Conservation (phyloP, 1,140 invertebrate genomes). For the Polypedilum pembai region DNA sequence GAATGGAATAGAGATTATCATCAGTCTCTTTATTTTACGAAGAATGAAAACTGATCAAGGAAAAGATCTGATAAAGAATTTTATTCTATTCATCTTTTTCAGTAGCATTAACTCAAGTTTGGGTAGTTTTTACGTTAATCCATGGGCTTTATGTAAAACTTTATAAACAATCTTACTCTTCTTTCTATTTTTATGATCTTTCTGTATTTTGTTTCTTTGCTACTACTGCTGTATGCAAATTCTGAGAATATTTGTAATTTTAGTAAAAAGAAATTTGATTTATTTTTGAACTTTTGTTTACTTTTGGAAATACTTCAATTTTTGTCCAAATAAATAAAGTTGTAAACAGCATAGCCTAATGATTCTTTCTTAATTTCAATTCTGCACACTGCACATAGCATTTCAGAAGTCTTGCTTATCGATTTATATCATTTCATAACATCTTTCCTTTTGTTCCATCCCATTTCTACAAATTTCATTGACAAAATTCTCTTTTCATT, state of each 20-base stretch:
- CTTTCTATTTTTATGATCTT: not conserved
- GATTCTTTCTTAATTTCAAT: not conserved
- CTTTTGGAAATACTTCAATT: no score
- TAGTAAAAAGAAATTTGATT: no score
- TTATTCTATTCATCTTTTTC: slow-evolving; percentile 13
- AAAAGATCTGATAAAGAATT: not conserved
- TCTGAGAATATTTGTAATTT: no score
- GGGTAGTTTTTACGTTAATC: not conserved
- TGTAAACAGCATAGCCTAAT: no score
- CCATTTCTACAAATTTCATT: slow-evolving; percentile 11
- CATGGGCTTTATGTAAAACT: not conserved
- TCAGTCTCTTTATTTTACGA: not conserved
- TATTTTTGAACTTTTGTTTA: no score
- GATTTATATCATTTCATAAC: not conserved
- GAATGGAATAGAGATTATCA: not conserved
- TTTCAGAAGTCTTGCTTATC: not conserved
- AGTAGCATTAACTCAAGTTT: not conserved
- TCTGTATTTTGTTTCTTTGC: no score
- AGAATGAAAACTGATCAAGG: slow-evolving; percentile 2
- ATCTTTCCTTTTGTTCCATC: not conserved
- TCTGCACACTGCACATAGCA: not conserved
- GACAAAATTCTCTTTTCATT: not conserved
- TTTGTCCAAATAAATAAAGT: no score
- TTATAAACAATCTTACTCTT: not conserved
- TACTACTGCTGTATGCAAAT: no score